phyloP scores from a whole-genome alignment of 2,888 invertebrate species.

The Pseudanteris insignis region DNA sequence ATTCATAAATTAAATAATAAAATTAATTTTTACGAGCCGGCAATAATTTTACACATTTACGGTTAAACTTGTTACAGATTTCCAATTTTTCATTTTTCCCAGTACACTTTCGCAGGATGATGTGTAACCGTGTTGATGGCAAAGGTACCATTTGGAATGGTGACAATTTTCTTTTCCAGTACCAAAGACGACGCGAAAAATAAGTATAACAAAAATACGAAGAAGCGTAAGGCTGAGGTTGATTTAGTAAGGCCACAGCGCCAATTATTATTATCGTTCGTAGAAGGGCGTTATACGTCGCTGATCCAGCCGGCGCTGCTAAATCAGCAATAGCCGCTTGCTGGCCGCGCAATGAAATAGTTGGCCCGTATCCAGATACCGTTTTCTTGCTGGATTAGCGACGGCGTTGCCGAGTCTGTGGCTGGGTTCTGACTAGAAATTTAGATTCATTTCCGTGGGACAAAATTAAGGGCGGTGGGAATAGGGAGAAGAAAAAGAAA shows the following conservation, averaged over 20 bases:
- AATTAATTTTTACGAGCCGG: too few species aligned
- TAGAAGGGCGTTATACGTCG: slow-evolving; percentile 44
- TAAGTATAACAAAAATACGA: slow-evolving; percentile 29
- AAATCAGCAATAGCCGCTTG: slow-evolving; percentile 50
- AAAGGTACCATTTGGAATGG: slow-evolving; percentile 19
- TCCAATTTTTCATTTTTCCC: too few species aligned
- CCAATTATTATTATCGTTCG: slow-evolving; percentile 44
- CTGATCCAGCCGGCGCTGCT: slow-evolving; percentile 42
- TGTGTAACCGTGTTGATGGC: slow-evolving; percentile 10
- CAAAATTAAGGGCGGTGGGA: slow-evolving; percentile 30
- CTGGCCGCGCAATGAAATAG: slow-evolving; percentile 48
- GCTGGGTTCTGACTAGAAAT: slow-evolving; percentile 41
- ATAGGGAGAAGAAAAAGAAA: too few species aligned
- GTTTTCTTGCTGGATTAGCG: slow-evolving; percentile 48
- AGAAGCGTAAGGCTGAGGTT: slow-evolving; percentile 28
- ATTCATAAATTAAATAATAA: too few species aligned
- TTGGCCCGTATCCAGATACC: slow-evolving; percentile 49
- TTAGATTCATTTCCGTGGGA: slow-evolving; percentile 37
- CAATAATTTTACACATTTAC: too few species aligned
- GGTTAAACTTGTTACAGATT: too few species aligned
- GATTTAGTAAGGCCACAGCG: slow-evolving; percentile 38
- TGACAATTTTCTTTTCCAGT: slow-evolving; percentile 30
- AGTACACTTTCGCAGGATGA: slow-evolving; percentile 2
- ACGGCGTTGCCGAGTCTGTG: slow-evolving; percentile 27
- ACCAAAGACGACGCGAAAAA: slow-evolving; percentile 17